phyloP scores from a whole-genome alignment of 2,113 vertebrate species.

The Gavia stellata region DNA sequence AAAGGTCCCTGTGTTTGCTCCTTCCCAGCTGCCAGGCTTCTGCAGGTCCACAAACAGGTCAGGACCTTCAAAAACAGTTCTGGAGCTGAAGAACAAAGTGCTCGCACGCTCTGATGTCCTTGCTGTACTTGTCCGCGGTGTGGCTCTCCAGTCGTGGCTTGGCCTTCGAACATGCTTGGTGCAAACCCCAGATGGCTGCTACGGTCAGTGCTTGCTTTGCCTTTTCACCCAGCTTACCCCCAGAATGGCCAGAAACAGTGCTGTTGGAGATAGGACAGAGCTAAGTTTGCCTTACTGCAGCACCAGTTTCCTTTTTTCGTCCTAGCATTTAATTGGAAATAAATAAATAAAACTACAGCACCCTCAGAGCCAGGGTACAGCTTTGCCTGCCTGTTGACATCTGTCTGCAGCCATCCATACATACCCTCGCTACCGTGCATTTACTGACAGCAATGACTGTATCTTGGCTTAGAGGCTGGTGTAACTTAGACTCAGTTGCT shows the following conservation, averaged over 20 bases:
- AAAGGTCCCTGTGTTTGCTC: not conserved
- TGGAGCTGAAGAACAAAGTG: not conserved
- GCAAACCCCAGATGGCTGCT: not conserved
- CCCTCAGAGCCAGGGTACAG: not conserved
- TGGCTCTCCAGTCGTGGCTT: not conserved
- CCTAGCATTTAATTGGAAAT: not conserved
- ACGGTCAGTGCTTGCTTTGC: not conserved
- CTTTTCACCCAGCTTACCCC: not conserved
- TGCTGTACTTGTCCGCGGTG: not conserved
- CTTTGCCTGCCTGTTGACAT: not conserved
- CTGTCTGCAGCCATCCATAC: rapidly evolving
- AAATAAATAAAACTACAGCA: not conserved
- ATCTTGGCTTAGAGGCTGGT: not conserved
- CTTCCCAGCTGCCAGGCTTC: not conserved
- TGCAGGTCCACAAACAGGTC: not conserved
- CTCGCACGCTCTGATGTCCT: not conserved
- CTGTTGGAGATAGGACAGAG: rapidly evolving
- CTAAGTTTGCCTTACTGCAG: not conserved
- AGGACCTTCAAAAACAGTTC: not conserved
- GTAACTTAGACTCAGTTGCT: not conserved
- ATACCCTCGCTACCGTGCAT: rapidly evolving
- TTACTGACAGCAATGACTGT: not conserved
- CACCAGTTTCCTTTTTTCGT: not conserved
- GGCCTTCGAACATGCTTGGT: not conserved
- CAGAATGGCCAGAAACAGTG: not conserved